phyloP scores from a whole-genome alignment of 2,113 vertebrate genomes.

The Paedocypris sp. region DNA sequence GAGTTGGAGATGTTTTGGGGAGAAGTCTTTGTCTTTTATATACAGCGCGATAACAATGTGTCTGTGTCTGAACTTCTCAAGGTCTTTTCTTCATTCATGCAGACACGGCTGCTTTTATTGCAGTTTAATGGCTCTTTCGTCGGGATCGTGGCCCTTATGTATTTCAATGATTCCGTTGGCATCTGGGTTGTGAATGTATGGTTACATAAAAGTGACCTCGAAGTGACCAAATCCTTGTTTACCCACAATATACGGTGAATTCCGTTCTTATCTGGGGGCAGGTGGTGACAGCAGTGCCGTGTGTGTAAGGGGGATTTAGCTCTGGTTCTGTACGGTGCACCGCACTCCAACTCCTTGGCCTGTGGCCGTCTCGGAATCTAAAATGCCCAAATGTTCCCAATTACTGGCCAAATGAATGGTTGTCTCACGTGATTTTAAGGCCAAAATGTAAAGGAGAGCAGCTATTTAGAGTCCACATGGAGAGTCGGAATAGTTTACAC shows the following conservation, averaged over 20 bases:
- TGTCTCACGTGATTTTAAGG: too few relatives aligned
- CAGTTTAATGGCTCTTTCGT: not conserved
- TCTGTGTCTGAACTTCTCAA: slow-evolving; percentile 12
- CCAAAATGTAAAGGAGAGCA: too few relatives aligned
- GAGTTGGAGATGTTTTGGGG: not conserved
- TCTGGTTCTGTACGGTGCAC: slow-evolving; percentile 38
- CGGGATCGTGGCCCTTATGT: too few relatives aligned
- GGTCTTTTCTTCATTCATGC: not conserved
- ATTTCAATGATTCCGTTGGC: too few relatives aligned
- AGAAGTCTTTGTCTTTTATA: not conserved
- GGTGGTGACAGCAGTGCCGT: slow-evolving; percentile 38
- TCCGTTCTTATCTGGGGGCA: slow-evolving; percentile 45
- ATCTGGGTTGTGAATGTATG: not conserved
- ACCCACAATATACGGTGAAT: too few relatives aligned
- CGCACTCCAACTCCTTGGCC: slow-evolving; percentile 1
- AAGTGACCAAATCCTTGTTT: slow-evolving; percentile 37
- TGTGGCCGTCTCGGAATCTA: not conserved
- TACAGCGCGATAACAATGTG: not conserved
- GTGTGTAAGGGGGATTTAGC: slow-evolving; percentile 32
- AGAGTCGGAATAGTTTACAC: too few relatives aligned
- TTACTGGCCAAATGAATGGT: not conserved
- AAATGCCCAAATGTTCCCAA: not conserved
- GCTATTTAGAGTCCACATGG: too few relatives aligned
- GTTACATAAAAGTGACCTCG: not conserved
- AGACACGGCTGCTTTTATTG: not conserved